phyloP scores from a whole-genome alignment of 2,797 vertebrate species.

The Danio tinwini region DNA sequence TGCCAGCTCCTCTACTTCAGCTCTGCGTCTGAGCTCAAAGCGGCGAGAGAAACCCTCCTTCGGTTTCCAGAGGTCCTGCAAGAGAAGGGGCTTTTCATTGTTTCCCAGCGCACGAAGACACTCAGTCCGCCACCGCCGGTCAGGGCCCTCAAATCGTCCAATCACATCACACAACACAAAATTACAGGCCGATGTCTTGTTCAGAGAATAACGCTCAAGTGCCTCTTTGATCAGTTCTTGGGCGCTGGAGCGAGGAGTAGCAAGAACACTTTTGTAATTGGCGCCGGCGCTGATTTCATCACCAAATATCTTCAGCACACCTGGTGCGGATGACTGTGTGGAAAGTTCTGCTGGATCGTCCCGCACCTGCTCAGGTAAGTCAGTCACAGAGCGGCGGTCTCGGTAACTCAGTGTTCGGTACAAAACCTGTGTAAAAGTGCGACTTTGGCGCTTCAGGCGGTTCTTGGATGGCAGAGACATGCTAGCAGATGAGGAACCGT shows the following conservation, averaged over 20 bases:
- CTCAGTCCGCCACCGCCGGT: slow-evolving; percentile 84
- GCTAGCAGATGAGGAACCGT: slow-evolving; percentile 88
- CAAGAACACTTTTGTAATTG: slow-evolving; percentile 96
- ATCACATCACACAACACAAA: slow-evolving; percentile 93
- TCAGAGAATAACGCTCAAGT: slow-evolving; percentile 90
- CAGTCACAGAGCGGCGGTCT: slow-evolving; percentile 79
- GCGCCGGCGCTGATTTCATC: slow-evolving; percentile 90
- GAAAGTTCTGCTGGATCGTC: slow-evolving; percentile 94
- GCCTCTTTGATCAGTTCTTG: slow-evolving; percentile 94
- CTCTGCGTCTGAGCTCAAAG: slow-evolving; percentile 88
- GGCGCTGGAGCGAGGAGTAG: slow-evolving; percentile 86
- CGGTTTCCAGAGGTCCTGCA: slow-evolving; percentile 96
- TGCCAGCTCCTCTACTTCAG: slow-evolving; percentile 89
- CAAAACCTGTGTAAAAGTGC: slow-evolving; percentile 88
- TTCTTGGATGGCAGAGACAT: slow-evolving; percentile 93
- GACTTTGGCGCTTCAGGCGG: slow-evolving; percentile 91
- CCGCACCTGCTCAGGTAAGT: slow-evolving; percentile 72
- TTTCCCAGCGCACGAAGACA: slow-evolving; percentile 88
- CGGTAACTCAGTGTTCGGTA: slow-evolving; percentile 93
- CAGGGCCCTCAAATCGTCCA: slow-evolving; percentile 80
- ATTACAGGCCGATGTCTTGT: slow-evolving; percentile 78
- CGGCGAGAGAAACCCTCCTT: slow-evolving; percentile 89
- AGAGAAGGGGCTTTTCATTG: slow-evolving; percentile 91
- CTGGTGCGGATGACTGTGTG: slow-evolving; percentile 91
- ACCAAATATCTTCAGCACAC: slow-evolving; percentile 93